Conservation (phyloP, 2,113 vertebrate species). For the Dicrurus megarhynchus region DNA sequence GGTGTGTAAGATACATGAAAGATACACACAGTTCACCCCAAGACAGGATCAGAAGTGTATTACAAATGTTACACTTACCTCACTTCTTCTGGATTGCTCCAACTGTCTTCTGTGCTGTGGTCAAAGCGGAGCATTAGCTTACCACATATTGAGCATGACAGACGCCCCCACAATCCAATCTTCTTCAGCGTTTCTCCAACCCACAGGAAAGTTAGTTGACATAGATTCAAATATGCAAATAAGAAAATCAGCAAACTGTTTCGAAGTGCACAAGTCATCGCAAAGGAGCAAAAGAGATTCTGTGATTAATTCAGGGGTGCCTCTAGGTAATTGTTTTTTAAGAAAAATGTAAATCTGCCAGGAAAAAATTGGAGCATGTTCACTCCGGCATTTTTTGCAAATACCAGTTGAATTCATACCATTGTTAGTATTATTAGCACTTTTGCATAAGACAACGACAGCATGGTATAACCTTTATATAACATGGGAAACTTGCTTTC, state of each 20-base stretch:
- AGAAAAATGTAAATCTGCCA: neutral
- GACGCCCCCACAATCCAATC: neutral
- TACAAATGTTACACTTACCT: neutral
- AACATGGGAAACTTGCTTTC: neutral
- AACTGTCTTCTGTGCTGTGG: neutral
- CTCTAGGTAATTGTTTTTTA: neutral
- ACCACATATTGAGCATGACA: neutral
- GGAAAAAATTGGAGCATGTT: neutral
- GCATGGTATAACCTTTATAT: neutral
- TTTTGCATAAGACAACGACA: neutral
- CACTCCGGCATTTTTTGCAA: neutral
- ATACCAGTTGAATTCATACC: neutral
- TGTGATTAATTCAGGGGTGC: neutral
- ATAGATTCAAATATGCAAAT: conserved; percentile 1
- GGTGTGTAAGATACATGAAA: no score
- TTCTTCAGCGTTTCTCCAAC: neutral
- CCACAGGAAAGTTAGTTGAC: neutral
- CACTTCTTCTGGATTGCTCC: neutral
- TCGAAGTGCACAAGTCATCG: neutral
- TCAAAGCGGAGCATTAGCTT: neutral
- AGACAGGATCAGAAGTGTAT: neutral
- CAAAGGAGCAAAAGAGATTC: neutral
- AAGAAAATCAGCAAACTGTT: neutral
- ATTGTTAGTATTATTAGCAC: neutral
- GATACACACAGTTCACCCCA: neutral